Percentiles rank a stretch among this genome's conserved stretches.
Conservation (phyloP, 53 echinoderm and acorn worm species). For the Arbacia lixula region DNA sequence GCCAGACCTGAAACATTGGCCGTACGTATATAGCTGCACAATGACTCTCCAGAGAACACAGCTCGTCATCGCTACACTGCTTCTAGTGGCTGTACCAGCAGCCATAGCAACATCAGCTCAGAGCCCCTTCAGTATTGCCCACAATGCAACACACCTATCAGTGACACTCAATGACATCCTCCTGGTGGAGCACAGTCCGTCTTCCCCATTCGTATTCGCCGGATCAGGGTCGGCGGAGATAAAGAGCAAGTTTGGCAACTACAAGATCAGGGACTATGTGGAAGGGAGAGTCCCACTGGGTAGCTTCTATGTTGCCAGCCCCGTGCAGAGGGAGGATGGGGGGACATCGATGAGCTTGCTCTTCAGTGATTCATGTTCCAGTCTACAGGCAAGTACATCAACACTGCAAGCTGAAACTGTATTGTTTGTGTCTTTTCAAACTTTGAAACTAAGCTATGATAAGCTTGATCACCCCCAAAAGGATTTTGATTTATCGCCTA, state of each 20-base stretch:
- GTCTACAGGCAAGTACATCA: neutral
- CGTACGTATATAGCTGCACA: too few species aligned
- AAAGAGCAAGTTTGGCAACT: conserved; percentile 65
- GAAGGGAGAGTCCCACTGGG: conserved; percentile 57
- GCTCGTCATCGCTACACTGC: too few species aligned
- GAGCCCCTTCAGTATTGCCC: too few species aligned
- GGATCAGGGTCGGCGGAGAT: conserved; percentile 54
- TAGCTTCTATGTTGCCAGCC: conserved; percentile 30
- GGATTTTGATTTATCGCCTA: too few species aligned
- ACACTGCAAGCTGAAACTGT: neutral
- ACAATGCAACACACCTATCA: conserved; percentile 22
- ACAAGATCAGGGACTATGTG: conserved; percentile 71
- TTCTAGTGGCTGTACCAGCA: too few species aligned
- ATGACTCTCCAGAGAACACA: too few species aligned
- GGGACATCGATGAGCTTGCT: conserved; percentile 18
- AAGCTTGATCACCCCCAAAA: too few species aligned
- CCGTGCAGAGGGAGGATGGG: neutral
- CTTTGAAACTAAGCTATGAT: neutral
- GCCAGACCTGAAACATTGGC: too few species aligned
- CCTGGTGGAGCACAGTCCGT: conserved; percentile 58
- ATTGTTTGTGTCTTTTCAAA: neutral
- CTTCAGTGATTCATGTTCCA: conserved; percentile 35
- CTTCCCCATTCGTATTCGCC: conserved; percentile 69
- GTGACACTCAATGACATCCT: conserved; percentile 11
- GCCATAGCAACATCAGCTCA: too few species aligned